Base-by-base conservation (phyloP, 2,888 invertebrate genomes). In the Carabus problematicus region DNA sequence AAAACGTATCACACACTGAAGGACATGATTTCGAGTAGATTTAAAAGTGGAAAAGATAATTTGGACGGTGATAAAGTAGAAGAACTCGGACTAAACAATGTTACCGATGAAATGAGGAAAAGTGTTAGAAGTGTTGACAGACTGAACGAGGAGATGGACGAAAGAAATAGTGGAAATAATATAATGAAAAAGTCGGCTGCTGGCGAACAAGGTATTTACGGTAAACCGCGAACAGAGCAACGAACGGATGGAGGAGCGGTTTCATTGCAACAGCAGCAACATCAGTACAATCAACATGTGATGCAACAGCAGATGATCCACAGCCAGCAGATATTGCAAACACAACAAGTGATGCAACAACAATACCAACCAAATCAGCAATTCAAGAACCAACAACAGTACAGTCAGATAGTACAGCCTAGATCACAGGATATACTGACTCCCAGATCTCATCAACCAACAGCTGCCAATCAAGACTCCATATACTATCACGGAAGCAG, bases 1-100 rank as follows among this genome's bases (percentile, higher is more conserved):
- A 90, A 91, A 81, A 92, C 92, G 0, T 92, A 92, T 77, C 90
- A 93, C 79, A 91, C 92, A 3, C 86, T 93, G 71, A 92, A 92
- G 84, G 92, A 92, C 76, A 91, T 93, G 85, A 91, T 93, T 77
- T 92, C 92, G 18, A 91, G 90, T 79, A 87, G 90, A 76, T 92
- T 93, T 79, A 90, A 90, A 75, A 88, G 85, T 74, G 87, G 86
- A 49, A 84, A 83, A 66, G 87, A 87, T 29, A 84, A 82, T 70
- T 79, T 77, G 47, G 82, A 81, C 64, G 87, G 87, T 47, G 83
- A 83, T 76, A 90, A 90, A 76, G 85, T 83, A 72, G 87, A 83
- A 76, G 84, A 85, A 76, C 75, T 81, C 3, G 83, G 85, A 74
- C 79, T 89, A 62, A 89, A 89, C 77, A 90, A 89, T 72, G 82